Conservation (phyloP, 2,113 vertebrate genomes). For the Pleuronectes platessa region DNA sequence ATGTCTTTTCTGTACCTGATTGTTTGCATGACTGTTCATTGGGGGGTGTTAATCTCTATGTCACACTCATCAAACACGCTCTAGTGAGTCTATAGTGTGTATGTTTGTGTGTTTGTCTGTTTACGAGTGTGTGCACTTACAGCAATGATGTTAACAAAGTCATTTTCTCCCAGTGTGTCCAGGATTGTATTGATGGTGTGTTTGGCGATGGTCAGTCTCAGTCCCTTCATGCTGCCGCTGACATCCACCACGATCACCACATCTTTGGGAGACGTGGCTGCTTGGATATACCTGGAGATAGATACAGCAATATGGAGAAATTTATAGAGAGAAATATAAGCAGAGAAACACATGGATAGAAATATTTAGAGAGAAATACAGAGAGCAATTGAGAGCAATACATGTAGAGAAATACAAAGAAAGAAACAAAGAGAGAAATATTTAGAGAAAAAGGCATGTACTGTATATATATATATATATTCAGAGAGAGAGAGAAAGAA, state of each 20-base stretch:
- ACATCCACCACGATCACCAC: slow-evolving; percentile 92
- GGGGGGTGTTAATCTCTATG: slow-evolving; percentile 37
- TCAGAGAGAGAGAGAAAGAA: too few relatives aligned
- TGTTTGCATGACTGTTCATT: neutral
- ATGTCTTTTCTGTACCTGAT: slow-evolving; percentile 3
- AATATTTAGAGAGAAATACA: neutral
- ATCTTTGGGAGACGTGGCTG: slow-evolving; percentile 95
- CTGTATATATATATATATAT: too few relatives aligned
- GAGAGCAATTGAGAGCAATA: neutral
- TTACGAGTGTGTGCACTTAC: slow-evolving; percentile 72
- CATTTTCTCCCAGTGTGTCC: slow-evolving; percentile 96
- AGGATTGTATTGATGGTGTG: slow-evolving; percentile 93
- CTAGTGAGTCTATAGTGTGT: neutral
- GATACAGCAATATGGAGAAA: neutral
- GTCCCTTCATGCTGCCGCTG: slow-evolving; percentile 97
- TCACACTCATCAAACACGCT: neutral
- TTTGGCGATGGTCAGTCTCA: slow-evolving; percentile 93
- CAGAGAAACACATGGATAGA: neutral
- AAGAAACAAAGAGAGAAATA: neutral
- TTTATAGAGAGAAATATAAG: neutral
- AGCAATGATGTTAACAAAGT: slow-evolving; percentile 96
- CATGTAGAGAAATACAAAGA: neutral
- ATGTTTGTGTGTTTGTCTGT: slow-evolving; percentile 1
- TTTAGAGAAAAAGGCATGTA: too few relatives aligned
- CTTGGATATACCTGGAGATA: slow-evolving; percentile 92